Percentiles rank a stretch among this genome's conserved stretches.
These are phyloP conservation scores for Acleris holmiana DNA, from an alignment of 2,888 invertebrate genomes.

Conservation along the genomic window DNA sequence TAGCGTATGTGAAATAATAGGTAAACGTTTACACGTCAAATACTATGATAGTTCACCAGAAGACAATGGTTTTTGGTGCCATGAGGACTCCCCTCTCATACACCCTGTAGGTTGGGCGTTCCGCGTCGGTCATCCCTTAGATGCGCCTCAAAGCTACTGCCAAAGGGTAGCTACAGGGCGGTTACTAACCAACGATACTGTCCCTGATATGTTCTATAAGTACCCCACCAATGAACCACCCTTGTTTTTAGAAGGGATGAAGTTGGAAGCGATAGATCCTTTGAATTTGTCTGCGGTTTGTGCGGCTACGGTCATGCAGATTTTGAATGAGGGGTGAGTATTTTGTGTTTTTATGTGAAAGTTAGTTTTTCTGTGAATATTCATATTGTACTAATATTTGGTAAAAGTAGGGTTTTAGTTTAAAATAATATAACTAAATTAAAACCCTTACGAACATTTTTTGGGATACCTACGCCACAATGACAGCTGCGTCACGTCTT, in stretches of 20 bases:
- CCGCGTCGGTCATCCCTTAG: conserved; percentile 93
- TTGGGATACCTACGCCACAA: too few relatives aligned
- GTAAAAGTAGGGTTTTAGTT: too few relatives aligned
- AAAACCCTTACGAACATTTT: too few relatives aligned
- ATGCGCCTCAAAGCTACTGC: conserved; percentile 91
- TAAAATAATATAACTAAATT: too few relatives aligned
- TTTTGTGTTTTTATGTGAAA: neutral
- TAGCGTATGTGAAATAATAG: conserved; percentile 94
- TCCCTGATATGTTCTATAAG: conserved; percentile 90
- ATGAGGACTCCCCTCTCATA: conserved; percentile 96
- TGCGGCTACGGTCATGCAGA: conserved; percentile 97
- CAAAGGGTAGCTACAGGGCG: conserved; percentile 89
- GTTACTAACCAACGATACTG: conserved; percentile 90
- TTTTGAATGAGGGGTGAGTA: conserved; percentile 91
- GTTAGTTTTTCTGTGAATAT: too few relatives aligned
- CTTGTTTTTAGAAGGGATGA: conserved; percentile 93
- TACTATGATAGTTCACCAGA: conserved; percentile 93
- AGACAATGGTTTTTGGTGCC: conserved; percentile 98
- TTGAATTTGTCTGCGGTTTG: conserved; percentile 97
- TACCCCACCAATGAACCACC: conserved; percentile 82
- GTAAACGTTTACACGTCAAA: conserved; percentile 95
- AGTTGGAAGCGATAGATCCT: conserved; percentile 98
- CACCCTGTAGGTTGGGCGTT: conserved; percentile 99
- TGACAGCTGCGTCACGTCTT: too few relatives aligned
- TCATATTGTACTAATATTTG: too few relatives aligned